These are phyloP conservation scores for Rhizomys pruinosus DNA, from an alignment of 2,113 vertebrate genomes.

Conservation along the genomic window DNA sequence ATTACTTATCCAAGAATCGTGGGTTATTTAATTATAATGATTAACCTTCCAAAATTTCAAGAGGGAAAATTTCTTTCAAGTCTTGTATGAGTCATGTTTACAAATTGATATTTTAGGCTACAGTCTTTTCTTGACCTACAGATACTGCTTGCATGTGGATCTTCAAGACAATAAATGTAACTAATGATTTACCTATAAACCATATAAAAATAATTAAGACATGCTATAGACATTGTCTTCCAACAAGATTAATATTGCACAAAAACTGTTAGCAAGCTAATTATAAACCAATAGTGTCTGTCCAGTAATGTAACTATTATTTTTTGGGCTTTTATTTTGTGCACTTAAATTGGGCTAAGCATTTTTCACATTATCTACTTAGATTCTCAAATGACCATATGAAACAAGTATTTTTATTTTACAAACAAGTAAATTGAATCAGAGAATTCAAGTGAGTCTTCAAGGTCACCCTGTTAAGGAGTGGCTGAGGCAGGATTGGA, in stretches of 20 bases:
- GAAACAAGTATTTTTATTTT: constrained; percentile 6
- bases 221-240: background rate
- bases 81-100: background rate
- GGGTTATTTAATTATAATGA: background rate
- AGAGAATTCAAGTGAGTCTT: background rate
- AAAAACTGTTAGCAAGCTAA: background rate
- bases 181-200: background rate
- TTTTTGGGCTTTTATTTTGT: background rate
- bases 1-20: background rate
- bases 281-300: background rate
- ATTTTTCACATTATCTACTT: background rate
- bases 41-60: constrained; percentile 33
- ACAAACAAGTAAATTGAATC: background rate
- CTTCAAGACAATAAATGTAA: background rate
- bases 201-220: background rate
- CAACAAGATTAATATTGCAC: background rate
- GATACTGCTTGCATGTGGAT: background rate
- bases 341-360: background rate
- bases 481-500: background rate
- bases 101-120: background rate
- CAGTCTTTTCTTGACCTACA: background rate
- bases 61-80: constrained; percentile 9
- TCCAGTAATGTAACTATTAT: background rate
- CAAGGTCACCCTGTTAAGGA: background rate
- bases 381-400: background rate